Conservation (phyloP, 1,140 invertebrate species). For the Rhopalosiphum padi region DNA sequence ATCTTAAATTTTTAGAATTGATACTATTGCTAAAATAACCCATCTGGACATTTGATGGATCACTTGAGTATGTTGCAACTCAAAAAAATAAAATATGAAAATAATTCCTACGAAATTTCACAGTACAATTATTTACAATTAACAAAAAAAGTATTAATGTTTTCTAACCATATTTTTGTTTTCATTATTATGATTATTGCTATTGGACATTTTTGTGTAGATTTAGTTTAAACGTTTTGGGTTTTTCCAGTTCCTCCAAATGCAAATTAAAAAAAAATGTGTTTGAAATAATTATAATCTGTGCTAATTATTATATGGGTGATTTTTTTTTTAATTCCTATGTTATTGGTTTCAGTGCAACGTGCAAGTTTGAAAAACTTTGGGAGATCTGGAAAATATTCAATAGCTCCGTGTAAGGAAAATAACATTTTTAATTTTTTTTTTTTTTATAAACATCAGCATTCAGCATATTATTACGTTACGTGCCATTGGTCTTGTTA, state of each 20-base stretch:
- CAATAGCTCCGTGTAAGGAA: background rate
- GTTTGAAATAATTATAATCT: background rate
- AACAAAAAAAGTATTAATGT: background rate
- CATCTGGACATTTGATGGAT: too few species aligned
- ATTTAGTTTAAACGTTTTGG: background rate
- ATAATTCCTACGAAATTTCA: too few species aligned
- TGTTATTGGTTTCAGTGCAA: background rate
- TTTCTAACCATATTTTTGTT: background rate
- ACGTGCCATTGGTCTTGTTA: background rate
- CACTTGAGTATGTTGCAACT: too few species aligned
- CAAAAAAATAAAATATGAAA: too few species aligned
- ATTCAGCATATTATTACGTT: too few species aligned
- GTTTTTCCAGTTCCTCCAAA: background rate
- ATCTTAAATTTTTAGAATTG: too few species aligned
- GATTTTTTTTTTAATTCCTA: background rate
- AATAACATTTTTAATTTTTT: too few species aligned
- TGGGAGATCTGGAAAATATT: background rate
- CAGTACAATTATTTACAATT: too few species aligned
- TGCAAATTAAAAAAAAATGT: background rate
- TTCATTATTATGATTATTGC: too few species aligned
- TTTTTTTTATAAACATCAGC: background rate
- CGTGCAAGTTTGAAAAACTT: background rate
- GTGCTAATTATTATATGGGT: too few species aligned
- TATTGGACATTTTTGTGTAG: background rate
- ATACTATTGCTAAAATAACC: too few species aligned